Base-by-base conservation (phyloP, 2,888 invertebrate species). In the Anoplius nigerrimus region DNA sequence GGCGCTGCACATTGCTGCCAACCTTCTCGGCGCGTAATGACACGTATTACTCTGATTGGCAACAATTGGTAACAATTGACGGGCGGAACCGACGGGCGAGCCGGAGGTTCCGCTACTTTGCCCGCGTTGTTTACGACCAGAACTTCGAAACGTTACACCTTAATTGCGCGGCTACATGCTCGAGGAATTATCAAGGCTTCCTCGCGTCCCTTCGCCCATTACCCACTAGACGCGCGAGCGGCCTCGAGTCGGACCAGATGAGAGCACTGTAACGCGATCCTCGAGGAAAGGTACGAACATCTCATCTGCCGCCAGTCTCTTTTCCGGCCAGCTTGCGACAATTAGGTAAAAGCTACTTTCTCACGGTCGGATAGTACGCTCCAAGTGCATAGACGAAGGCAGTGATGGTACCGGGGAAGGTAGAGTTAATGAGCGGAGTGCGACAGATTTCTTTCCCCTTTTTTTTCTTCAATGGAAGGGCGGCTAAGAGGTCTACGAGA, bases 51-150 rank as follows among this genome's bases (percentile, higher is more conserved):
- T 83, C 82, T 86, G 87, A 87, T 87, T 87, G 85, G 86, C 74
- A 87, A 86, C 86, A 86, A 87, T 86, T 86, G 86, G 86, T 86
- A 87, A 87, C 87, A 87, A 87, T 87, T 86, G 87, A 86, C 87
- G 87, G 87, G 87, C 84, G 86, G 86, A 82, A 84, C 86, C 75
- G 76, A 74, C n/a, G n/a, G n/a, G 75, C 72, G 73, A 34, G 11
- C 73, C 78, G 81, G 72, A 83, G 86, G 87, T 86, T 87, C 84
- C 86, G 85, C 87, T 86, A 83, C 85, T 84, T 85, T 86, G 80
- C 84, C 80, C 84, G 82, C 75, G 83, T 84, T 86, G 86, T 87
- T 87, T 87, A 87, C 83, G 86, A 84, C 78, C 84, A 79, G 82
- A 84, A 84, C 82, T 79, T 82, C 74, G 75, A 82, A 84, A 83